phyloP scores from a whole-genome alignment of 1,140 invertebrate genomes.

The Proales similis region DNA sequence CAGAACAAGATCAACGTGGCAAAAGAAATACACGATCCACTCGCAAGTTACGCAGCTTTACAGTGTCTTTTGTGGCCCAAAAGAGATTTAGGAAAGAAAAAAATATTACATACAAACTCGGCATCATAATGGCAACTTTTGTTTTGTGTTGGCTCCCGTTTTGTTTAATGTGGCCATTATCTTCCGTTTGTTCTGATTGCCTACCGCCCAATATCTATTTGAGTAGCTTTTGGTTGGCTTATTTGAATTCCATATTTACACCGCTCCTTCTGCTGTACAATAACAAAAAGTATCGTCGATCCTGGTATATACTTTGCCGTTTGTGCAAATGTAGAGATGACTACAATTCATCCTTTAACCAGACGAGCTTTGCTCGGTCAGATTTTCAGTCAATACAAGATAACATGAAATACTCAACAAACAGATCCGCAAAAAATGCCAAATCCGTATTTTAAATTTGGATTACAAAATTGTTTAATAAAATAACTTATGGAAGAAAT shows the following conservation, averaged over 20 bases:
- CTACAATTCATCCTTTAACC: no score
- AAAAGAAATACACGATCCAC: neutral
- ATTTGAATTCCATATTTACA: slow-evolving; percentile 40
- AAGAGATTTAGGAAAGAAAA: no score
- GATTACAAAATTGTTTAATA: no score
- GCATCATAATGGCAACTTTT: slow-evolving; percentile 38
- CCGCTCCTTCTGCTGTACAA: slow-evolving; percentile 38
- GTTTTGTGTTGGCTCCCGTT: slow-evolving; percentile 40
- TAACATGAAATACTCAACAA: no score
- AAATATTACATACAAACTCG: slow-evolving; percentile 36
- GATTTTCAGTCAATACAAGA: no score
- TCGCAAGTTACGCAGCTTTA: slow-evolving; percentile 4
- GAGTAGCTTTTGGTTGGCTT: slow-evolving; percentile 39
- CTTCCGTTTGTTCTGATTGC: slow-evolving; percentile 35
- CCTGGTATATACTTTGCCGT: neutral
- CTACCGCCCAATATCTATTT: neutral
- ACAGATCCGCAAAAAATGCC: no score
- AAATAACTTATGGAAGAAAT: no score
- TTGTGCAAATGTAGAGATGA: no score
- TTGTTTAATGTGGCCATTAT: slow-evolving; percentile 39
- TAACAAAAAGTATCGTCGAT: slow-evolving; percentile 38
- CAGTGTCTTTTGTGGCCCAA: neutral
- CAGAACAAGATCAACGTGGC: neutral
- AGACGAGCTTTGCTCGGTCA: no score
- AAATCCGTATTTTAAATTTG: no score